Conservation (phyloP, 2,888 invertebrate species). For the Rhagium mordax region DNA sequence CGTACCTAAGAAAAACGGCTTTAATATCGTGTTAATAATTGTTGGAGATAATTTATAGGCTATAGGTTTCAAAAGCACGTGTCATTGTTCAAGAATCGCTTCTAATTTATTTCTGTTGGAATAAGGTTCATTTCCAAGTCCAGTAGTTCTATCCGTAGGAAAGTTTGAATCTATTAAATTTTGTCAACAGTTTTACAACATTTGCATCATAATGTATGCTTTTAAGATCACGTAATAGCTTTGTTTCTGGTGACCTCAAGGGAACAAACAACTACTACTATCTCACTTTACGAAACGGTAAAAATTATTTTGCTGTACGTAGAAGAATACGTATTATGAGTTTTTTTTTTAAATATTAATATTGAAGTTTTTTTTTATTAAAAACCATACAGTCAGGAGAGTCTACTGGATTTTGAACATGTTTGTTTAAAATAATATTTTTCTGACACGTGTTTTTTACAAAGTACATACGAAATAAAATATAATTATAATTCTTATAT, state of each 20-base stretch:
- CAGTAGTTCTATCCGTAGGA: not conserved
- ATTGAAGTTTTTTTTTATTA: too few species aligned
- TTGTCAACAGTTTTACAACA: too few species aligned
- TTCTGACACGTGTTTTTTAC: conserved; percentile 17
- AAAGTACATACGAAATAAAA: conserved; percentile 27
- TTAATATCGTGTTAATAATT: conserved; percentile 8
- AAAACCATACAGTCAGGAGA: too few species aligned
- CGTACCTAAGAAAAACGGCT: conserved; percentile 23
- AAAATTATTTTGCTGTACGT: not conserved
- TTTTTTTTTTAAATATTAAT: too few species aligned
- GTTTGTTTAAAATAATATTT: too few species aligned
- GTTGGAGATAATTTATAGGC: not conserved
- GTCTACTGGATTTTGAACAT: too few species aligned
- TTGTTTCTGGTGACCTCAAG: not conserved
- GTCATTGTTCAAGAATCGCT: not conserved
- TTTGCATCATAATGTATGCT: too few species aligned
- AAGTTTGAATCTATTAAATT: not conserved
- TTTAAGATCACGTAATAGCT: not conserved
- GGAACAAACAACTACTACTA: not conserved
- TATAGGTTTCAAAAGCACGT: conserved; percentile 15
- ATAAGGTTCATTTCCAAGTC: not conserved
- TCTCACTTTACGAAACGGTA: not conserved
- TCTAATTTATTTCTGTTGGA: not conserved
- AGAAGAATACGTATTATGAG: too few species aligned
- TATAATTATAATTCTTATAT: not conserved